Conservation (phyloP, 2,797 vertebrate species). For the Ctenosaura bakeri region DNA sequence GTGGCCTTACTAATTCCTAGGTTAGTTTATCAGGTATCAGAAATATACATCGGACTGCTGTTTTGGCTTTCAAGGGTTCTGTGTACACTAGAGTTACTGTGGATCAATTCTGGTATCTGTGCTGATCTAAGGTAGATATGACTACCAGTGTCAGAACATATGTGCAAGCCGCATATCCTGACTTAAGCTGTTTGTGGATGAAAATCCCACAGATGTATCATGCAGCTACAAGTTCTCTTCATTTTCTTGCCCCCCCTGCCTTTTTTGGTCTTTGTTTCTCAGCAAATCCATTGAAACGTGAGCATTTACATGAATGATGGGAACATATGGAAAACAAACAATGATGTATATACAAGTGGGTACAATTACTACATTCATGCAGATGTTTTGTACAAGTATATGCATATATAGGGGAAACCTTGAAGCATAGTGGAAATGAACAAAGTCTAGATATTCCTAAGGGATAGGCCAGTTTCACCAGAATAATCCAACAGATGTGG, state of each 20-base stretch:
- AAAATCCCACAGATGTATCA: neutral
- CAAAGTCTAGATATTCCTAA: neutral
- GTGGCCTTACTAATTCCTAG: neutral
- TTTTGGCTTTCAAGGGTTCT: neutral
- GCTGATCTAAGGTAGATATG: neutral
- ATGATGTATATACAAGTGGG: neutral
- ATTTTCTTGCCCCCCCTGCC: neutral
- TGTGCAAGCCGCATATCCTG: neutral
- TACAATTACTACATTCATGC: neutral
- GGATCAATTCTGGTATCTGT: neutral
- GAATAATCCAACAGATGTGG: conserved; percentile 14
- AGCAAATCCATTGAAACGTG: neutral
- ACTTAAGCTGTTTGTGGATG: neutral
- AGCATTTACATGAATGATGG: neutral
- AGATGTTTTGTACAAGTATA: neutral
- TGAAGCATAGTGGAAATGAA: conserved; percentile 11
- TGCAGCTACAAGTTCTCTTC: neutral
- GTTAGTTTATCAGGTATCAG: neutral
- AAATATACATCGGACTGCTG: neutral
- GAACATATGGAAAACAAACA: neutral
- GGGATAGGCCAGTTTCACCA: conserved; percentile 10
- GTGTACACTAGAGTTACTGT: neutral
- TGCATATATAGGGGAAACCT: neutral
- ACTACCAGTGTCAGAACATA: neutral
- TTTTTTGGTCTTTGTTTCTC: neutral